Conservation (phyloP, 2,113 vertebrate species). For the Notiomystis cincta region DNA sequence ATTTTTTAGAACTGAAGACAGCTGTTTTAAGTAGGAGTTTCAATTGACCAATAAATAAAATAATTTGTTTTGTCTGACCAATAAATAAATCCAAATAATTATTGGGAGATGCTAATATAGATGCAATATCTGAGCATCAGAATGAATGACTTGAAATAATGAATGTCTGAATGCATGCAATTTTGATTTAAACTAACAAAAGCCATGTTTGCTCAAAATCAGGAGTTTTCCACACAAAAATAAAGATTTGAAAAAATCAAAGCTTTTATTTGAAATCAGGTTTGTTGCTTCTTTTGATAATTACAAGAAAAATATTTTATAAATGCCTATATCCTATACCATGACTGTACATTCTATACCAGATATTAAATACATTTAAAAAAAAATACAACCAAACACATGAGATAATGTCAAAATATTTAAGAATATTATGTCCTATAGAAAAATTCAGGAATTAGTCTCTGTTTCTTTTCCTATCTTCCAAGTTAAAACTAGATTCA, state of each 20-base stretch:
- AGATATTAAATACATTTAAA: accelerated
- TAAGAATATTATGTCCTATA: not conserved
- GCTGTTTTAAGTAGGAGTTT: not conserved
- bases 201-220: not conserved
- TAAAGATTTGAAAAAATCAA: not conserved
- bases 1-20: not conserved
- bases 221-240: not conserved
- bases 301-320: not conserved
- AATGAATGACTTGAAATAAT: not conserved
- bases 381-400: not conserved
- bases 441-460: not conserved
- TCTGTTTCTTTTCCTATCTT: not conserved
- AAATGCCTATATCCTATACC: not conserved
- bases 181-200: not conserved
- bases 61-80: not conserved
- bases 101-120: not conserved
- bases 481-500: not conserved
- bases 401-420: not conserved
- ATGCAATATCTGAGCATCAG: not conserved
- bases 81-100: not conserved
- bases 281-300: not conserved
- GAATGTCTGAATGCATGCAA: not conserved
- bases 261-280: not conserved
- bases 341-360: not conserved
- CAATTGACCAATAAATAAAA: not conserved